Conservation (phyloP, 2,113 vertebrate genomes). For the Onychostoma macrolepis region DNA sequence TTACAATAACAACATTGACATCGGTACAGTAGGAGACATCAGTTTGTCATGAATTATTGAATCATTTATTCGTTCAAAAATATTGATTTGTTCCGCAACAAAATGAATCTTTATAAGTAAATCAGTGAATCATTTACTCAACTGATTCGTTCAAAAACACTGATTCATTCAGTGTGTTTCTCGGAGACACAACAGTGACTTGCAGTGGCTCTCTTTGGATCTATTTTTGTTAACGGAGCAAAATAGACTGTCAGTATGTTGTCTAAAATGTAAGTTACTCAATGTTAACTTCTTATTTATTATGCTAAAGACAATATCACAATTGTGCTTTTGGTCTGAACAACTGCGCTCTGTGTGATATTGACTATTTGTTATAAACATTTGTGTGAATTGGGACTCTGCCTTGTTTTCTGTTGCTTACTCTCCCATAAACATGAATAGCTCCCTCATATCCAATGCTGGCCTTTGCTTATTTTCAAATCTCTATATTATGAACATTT, state of each 20-base stretch:
- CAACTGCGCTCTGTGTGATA: neutral
- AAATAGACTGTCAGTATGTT: neutral
- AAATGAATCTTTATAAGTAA: neutral
- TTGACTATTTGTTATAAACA: neutral
- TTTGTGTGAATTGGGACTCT: neutral
- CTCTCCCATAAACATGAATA: neutral
- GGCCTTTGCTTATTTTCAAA: constrained; percentile 25
- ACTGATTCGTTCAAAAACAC: neutral
- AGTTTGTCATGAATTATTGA: neutral
- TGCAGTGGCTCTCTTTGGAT: neutral
- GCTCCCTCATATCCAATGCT: neutral
- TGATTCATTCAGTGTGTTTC: neutral
- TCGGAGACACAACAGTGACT: neutral
- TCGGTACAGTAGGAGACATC: too few relatives aligned
- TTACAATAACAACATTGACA: neutral
- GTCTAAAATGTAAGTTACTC: neutral
- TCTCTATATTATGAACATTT: constrained; percentile 22
- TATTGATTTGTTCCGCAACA: neutral
- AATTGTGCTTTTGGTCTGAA: neutral
- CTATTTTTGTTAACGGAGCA: neutral
- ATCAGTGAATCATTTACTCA: neutral
- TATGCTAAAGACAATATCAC: neutral
- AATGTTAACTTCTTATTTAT: neutral
- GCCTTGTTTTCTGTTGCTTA: neutral
- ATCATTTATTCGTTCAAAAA: neutral